A percentile compares a stretch with the other conserved stretches of the same genome.
Conservation (phyloP, 2,797 vertebrate species). For the Acestrorhynchus altus region DNA sequence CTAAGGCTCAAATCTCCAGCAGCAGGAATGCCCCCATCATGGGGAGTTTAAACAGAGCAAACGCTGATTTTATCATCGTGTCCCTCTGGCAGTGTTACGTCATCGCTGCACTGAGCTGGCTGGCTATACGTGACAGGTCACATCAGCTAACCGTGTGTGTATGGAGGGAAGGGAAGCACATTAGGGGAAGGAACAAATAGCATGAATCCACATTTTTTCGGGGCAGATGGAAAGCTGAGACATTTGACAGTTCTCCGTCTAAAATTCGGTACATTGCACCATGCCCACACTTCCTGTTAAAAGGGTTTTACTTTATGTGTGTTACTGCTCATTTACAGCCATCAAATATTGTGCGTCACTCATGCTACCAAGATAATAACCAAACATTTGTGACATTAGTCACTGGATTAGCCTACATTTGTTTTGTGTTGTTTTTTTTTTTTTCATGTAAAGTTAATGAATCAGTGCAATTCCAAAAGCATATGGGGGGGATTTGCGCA, state of each 20-base stretch:
- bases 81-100: slow-evolving; percentile 3
- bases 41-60: slow-evolving; percentile 12
- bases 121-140: slow-evolving; percentile 2
- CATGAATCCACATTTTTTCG: neutral
- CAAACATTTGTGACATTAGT: neutral
- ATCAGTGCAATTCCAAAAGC: neutral
- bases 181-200: neutral
- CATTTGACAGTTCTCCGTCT: neutral
- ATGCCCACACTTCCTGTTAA: neutral
- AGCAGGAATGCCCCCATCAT: neutral
- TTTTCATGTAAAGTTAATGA: neutral
- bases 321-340: too few species aligned
- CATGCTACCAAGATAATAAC: neutral
- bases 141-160: slow-evolving; percentile 14
- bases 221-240: neutral
- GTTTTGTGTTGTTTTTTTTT: too few species aligned
- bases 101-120: neutral
- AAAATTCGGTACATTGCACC: slow-evolving; percentile 13
- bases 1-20: neutral
- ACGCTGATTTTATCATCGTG: slow-evolving; percentile 13
- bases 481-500: neutral
- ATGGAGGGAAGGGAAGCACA: neutral
- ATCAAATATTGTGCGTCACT: neutral
- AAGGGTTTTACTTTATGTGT: neutral
- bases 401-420: neutral